Evolutionary conservation across 2,797 vertebrate species (phyloP).

Genomic region (Pterois miles): DNA sequence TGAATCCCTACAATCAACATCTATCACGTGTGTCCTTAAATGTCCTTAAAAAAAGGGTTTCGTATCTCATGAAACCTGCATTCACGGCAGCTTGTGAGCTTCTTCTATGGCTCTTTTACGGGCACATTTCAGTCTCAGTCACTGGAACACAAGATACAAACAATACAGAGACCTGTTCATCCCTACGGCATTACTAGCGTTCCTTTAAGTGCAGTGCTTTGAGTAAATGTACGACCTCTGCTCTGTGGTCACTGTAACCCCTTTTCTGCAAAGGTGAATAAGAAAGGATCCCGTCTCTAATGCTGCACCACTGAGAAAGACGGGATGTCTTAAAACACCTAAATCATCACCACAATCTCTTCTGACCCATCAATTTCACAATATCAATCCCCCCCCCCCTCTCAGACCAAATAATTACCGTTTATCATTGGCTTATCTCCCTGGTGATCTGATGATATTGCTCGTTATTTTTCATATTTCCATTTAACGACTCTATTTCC

Average conservation of each 20-base stretch:
- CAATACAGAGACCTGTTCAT: background rate
- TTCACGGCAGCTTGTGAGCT: background rate
- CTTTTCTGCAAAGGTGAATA: background rate
- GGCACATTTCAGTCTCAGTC: background rate
- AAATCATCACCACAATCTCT: conserved; percentile 1
- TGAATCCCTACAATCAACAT: background rate
- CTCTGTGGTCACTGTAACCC: background rate
- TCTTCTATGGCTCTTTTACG: background rate
- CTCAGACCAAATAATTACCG: background rate
- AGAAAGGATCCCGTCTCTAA: background rate
- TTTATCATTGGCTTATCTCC: background rate
- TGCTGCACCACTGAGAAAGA: conserved; percentile 3
- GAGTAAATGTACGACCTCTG: background rate
- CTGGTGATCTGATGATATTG: conserved; percentile 9
- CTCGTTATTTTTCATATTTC: conserved; percentile 49
- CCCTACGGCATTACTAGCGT: background rate
- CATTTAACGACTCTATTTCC: background rate
- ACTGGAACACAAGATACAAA: background rate
- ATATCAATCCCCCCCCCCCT: background rate
- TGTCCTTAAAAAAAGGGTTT: background rate
- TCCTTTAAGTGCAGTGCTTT: background rate
- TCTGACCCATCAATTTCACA: background rate
- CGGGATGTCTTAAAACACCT: background rate
- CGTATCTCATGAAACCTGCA: background rate
- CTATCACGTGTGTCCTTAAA: background rate